A percentile compares a stretch with the other conserved stretches of the same genome.
phyloP scores from a whole-genome alignment of 2,888 invertebrate species.

The Odontocerum albicorne region DNA sequence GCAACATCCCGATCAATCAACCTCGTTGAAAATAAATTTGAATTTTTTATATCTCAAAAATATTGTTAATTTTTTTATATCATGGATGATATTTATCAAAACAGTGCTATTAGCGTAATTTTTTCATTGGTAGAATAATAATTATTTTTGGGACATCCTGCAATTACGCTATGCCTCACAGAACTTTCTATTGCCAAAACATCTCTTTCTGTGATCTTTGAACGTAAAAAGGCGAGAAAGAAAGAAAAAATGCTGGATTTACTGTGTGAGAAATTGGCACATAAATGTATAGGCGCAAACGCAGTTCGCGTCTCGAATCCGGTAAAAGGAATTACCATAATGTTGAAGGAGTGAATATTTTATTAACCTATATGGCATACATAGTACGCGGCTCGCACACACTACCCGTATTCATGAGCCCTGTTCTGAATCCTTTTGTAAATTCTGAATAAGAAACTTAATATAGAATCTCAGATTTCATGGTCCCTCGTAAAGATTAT shows the following conservation, averaged over 20 bases:
- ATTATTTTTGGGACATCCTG: no score
- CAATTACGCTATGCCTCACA: no score
- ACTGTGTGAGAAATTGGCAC: constrained; percentile 28
- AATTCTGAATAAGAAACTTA: constrained; percentile 22
- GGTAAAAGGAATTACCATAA: constrained; percentile 34
- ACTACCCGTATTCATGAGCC: constrained; percentile 26
- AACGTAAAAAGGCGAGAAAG: no score
- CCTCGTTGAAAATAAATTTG: no score
- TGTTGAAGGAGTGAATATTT: constrained; percentile 33
- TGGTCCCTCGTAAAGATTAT: background rate
- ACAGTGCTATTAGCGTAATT: no score
- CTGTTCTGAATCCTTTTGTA: constrained; percentile 14
- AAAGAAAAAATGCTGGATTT: constrained; percentile 27
- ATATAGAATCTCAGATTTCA: constrained; percentile 22
- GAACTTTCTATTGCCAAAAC: no score
- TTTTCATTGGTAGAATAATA: no score
- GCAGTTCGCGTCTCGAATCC: constrained; percentile 25
- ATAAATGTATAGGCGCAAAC: constrained; percentile 31
- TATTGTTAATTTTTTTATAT: no score
- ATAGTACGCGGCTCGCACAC: constrained; percentile 2
- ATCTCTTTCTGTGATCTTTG: no score
- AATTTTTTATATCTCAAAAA: no score
- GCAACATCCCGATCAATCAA: no score
- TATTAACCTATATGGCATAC: constrained; percentile 29
- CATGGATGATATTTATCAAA: no score